A percentile compares a stretch with the other conserved stretches of the same genome.
phyloP scores from a whole-genome alignment of 2,888 invertebrate species.

The Pristionchus exspectatus region DNA sequence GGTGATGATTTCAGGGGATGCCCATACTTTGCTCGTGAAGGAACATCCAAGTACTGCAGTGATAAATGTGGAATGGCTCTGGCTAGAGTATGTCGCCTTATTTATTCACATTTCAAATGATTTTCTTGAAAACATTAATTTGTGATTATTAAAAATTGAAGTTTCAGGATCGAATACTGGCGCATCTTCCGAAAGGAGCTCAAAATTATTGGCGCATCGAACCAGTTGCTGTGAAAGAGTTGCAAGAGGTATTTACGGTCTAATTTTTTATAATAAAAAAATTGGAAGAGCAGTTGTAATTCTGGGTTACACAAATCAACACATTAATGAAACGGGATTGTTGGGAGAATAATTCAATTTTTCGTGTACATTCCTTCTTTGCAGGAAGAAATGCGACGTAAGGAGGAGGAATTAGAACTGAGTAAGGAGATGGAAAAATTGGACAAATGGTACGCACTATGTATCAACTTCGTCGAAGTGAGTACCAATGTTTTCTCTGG shows the following conservation, averaged over 20 bases:
- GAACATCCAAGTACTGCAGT: slow-evolving; percentile 67
- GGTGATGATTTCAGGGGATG: not conserved
- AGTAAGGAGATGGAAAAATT: not conserved
- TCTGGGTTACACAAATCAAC: not conserved
- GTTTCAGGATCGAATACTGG: slow-evolving; percentile 51
- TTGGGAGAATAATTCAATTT: not conserved
- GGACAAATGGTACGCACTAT: not conserved
- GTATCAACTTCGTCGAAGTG: slow-evolving; percentile 4
- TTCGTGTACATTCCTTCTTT: not conserved
- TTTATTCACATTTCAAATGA: not conserved
- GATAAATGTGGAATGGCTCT: slow-evolving; percentile 65
- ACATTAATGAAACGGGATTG: not conserved
- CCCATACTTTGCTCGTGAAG: slow-evolving; percentile 25
- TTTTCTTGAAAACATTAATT: not conserved
- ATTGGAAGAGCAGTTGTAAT: not conserved
- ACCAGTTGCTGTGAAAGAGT: not conserved
- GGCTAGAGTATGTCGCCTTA: slow-evolving; percentile 56
- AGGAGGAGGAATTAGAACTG: not conserved
- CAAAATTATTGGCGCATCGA: slow-evolving; percentile 56
- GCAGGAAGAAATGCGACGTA: not conserved
- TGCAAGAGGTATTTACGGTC: not conserved
- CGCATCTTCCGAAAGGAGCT: slow-evolving; percentile 59
- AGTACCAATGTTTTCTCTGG: not conserved
- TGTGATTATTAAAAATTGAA: not conserved
- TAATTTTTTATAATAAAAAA: not conserved